Evolutionary conservation across 2,888 invertebrate species (phyloP), one percentile per base, ranked within the genome.

Genomic region (Electrophaes corylata): DNA sequence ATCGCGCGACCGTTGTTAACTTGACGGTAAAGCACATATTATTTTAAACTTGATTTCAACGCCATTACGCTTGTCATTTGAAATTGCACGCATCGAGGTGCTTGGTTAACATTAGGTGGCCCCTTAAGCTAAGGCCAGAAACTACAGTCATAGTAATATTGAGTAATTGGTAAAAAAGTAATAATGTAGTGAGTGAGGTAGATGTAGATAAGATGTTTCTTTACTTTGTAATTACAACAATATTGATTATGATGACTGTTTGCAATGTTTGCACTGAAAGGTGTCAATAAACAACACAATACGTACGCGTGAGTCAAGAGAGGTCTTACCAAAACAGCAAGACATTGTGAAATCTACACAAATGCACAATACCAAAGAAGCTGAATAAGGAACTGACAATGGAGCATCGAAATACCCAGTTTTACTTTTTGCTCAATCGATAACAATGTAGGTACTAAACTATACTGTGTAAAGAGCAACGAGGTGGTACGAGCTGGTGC

Each of bases 401-500:
- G 53, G 60, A 53, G 45, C 60, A 69, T 57, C 59, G 63, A 68
- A 72, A 62, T 41, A 44, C 26, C 39, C 33, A 44, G 55, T 58
- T 62, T 59, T 56, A 61, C 59, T 74, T 70, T 75, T 72, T 66
- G 64, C 61, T 37, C 47, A 72, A 78, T 78, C 76, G 71, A 78
- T 78, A 66, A 41, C 54, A 61, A 53, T 33, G 66, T 66, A 74
- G 67, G 69, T 70, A 67, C 69, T 73, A 67, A 64, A 78, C 76
- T 74, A 76, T 80, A 78, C 72, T 66, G 73, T 70, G 72, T 74
- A 78, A 78, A 79, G 76, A 79, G 76, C 71, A 81, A 78, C 78
- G 73, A 75, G 81, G 86, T 89, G 91, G 91, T 86, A 90, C 90
- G 71, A 81, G 71, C 86, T 88, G 91, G 91, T 88, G 90, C 91